These are phyloP conservation scores for Nothura maculosa DNA, from an alignment of 2,797 vertebrate genomes.

Conservation along the genomic window DNA sequence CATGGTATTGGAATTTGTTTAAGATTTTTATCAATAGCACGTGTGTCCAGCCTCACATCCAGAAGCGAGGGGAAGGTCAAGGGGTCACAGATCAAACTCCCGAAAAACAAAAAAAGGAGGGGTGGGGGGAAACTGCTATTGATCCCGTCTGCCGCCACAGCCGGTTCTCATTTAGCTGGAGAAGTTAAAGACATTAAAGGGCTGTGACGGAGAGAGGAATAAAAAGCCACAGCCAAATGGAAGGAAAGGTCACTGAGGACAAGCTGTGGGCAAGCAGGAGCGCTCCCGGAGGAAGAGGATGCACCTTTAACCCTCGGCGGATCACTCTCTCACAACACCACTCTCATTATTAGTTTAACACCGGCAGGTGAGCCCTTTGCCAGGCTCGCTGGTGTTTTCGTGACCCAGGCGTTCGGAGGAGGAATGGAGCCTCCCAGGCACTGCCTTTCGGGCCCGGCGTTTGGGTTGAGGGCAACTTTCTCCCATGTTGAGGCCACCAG, in stretches of 20 bases:
- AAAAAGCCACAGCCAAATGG: constrained; percentile 62
- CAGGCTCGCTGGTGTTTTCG: not conserved
- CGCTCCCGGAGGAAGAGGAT: constrained; percentile 55
- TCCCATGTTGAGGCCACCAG: not conserved
- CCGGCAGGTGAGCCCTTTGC: constrained; percentile 71
- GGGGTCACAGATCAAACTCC: constrained; percentile 78
- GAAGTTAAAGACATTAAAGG: constrained; percentile 74
- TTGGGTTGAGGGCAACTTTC: not conserved
- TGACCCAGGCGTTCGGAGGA: not conserved
- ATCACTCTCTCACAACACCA: constrained; percentile 45
- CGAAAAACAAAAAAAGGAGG: constrained; percentile 35
- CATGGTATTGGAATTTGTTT: constrained; percentile 76
- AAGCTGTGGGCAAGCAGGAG: constrained; percentile 63
- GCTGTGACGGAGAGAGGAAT: constrained; percentile 51
- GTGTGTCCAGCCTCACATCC: constrained; percentile 83
- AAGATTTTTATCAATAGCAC: constrained; percentile 95
- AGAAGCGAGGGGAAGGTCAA: constrained; percentile 83
- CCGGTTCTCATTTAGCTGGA: constrained; percentile 85
- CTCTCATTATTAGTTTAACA: constrained; percentile 75
- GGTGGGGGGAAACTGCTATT: constrained; percentile 66
- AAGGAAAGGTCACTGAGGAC: constrained; percentile 75
- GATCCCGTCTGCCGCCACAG: constrained; percentile 79
- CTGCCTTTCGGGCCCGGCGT: not conserved
- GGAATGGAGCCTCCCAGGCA: not conserved
- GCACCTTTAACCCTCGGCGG: constrained; percentile 69